Conservation (phyloP, 2,888 invertebrate genomes). For the Napeogenes sylphis region DNA sequence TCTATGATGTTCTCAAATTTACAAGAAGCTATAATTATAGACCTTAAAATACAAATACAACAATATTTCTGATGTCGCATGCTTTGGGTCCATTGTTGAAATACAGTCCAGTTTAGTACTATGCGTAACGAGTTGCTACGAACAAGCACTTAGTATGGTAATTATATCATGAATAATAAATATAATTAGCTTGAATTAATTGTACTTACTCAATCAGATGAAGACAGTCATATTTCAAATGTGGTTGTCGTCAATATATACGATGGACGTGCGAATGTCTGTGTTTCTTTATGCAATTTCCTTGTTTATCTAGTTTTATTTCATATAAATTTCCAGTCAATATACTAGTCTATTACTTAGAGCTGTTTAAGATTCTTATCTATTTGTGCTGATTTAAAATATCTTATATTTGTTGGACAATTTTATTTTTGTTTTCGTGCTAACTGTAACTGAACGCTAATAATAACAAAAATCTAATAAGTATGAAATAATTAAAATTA, state of each 20-base stretch:
- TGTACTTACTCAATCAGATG: constrained; percentile 23
- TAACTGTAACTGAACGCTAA: no score
- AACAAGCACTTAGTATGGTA: constrained; percentile 23
- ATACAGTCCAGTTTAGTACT: constrained; percentile 10
- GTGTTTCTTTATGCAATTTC: constrained; percentile 2
- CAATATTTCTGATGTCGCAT: constrained; percentile 3
- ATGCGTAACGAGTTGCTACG: constrained; percentile 21
- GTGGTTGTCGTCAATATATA: constrained; percentile 9
- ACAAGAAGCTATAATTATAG: no score
- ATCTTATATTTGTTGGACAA: no score
- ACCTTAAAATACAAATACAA: no score
- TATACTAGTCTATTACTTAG: not conserved
- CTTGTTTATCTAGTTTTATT: constrained; percentile 1
- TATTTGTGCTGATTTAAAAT: not conserved
- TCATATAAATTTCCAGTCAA: not conserved
- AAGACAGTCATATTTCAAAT: constrained; percentile 18
- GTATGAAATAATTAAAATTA: constrained; percentile 30
- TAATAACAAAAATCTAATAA: constrained; percentile 22
- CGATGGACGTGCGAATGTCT: not conserved
- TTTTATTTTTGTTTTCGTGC: no score
- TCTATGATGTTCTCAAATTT: no score
- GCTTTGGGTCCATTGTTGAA: constrained; percentile 12
- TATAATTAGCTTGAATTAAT: constrained; percentile 23
- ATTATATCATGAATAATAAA: constrained; percentile 23
- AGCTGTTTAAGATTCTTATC: not conserved